Evolutionary conservation across 2,113 vertebrate genomes (phyloP).

Genomic region (Sylvietta virens): DNA sequence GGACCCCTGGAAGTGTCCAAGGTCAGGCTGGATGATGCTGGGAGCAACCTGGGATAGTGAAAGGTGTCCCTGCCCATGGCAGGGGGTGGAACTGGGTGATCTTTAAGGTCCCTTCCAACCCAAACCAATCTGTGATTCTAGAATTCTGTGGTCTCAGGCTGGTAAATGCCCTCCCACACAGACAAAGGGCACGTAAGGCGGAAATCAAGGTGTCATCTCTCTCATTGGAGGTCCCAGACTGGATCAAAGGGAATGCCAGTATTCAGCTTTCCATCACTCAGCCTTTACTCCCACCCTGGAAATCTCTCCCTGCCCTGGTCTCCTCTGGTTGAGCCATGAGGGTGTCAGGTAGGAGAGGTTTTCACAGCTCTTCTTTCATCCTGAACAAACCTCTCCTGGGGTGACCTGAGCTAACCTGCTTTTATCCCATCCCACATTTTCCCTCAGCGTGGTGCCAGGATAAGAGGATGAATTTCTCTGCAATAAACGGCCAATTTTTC

Average conservation of each 20-base stretch:
- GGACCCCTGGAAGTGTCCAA: not conserved
- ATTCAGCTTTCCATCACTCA: not conserved
- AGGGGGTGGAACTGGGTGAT: accelerated
- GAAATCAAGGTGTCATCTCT: not conserved
- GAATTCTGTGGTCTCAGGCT: not conserved
- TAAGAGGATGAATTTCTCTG: not conserved
- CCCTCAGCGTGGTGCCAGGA: not conserved
- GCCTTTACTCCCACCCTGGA: not conserved
- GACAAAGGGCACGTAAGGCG: not conserved
- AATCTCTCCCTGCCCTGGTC: not conserved
- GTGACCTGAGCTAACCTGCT: not conserved
- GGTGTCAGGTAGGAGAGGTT: not conserved
- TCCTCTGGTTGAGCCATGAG: not conserved
- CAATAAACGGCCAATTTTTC: not conserved
- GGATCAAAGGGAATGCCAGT: not conserved
- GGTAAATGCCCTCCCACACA: not conserved
- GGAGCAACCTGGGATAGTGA: not conserved
- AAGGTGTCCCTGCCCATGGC: not conserved
- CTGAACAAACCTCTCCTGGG: not conserved
- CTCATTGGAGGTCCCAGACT: not conserved
- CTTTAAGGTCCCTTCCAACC: not conserved
- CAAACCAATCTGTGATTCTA: not conserved
- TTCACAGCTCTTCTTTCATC: not conserved
- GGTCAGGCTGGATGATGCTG: accelerated
- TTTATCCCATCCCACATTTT: not conserved